phyloP scores from a whole-genome alignment of 2,888 invertebrate species.

The Campopleginae sp. region DNA sequence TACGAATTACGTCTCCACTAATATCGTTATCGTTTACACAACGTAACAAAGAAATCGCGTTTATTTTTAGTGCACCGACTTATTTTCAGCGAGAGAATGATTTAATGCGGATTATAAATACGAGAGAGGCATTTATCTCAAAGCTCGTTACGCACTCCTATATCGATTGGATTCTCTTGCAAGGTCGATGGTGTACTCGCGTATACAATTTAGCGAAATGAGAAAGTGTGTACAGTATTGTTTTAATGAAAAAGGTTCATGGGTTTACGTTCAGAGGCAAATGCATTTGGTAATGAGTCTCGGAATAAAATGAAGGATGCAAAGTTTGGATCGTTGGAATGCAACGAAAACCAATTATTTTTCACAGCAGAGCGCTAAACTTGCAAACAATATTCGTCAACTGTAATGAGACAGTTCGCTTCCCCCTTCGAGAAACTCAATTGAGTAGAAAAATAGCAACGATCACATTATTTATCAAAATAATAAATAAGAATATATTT shows the following conservation, averaged over 20 bases:
- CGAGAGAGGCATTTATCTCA: conserved; percentile 2
- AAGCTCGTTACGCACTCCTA: conserved; percentile 31
- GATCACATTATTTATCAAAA: too few relatives aligned
- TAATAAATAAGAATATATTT: too few relatives aligned
- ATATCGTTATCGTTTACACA: background rate
- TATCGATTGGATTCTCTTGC: conserved; percentile 48
- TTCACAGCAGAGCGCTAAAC: too few relatives aligned
- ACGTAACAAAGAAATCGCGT: background rate
- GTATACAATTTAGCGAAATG: conserved; percentile 21
- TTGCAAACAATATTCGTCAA: too few relatives aligned
- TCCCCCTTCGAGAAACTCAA: too few relatives aligned
- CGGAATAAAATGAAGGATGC: background rate
- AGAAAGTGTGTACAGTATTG: background rate
- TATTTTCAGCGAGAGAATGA: conserved; percentile 14
- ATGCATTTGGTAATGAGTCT: background rate
- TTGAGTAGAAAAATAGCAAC: too few relatives aligned
- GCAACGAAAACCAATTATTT: too few relatives aligned
- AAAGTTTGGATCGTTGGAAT: too few relatives aligned
- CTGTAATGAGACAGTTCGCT: too few relatives aligned
- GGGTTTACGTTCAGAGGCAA: background rate
- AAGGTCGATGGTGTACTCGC: conserved; percentile 18
- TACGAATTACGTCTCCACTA: background rate
- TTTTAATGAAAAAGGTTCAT: conserved; percentile 7
- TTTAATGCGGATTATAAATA: conserved; percentile 36
- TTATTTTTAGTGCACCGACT: background rate